Conservation (phyloP, 2,797 vertebrate genomes). For the Enteromius afrohamiltoni region DNA sequence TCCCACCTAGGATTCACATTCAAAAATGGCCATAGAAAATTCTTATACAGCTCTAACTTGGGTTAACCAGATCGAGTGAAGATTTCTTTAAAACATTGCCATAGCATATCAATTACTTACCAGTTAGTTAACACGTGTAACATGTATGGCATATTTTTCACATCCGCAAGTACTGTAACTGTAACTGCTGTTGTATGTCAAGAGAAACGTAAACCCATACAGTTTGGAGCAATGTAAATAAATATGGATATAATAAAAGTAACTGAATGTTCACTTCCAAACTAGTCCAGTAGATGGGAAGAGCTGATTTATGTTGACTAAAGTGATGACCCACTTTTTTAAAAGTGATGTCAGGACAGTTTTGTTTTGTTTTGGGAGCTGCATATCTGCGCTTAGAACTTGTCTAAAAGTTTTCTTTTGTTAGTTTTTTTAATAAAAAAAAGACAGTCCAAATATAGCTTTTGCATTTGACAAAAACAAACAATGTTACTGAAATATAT, state of each 20-base stretch:
- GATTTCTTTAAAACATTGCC: background rate
- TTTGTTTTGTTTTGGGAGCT: background rate
- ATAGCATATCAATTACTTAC: background rate
- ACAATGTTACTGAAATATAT: background rate
- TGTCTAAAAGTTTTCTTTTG: background rate
- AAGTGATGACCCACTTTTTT: slow-evolving; percentile 51
- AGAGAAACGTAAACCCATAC: background rate
- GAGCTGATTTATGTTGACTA: slow-evolving; percentile 38
- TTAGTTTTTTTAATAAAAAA: no score
- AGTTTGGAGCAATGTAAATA: background rate
- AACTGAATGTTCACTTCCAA: slow-evolving; percentile 14
- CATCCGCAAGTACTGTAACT: background rate
- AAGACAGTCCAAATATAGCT: background rate
- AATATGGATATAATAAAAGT: background rate
- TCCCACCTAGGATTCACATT: background rate
- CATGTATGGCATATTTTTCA: background rate
- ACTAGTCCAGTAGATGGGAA: slow-evolving; percentile 29
- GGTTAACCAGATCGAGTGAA: background rate
- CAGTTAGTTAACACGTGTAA: background rate
- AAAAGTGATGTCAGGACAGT: slow-evolving; percentile 20
- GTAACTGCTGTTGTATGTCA: background rate
- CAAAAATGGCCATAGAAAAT: background rate
- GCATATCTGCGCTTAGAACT: background rate
- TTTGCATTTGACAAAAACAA: background rate
- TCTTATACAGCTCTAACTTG: background rate